Base-by-base conservation (phyloP, 2,113 vertebrate species). In the Sorex fumeus region DNA sequence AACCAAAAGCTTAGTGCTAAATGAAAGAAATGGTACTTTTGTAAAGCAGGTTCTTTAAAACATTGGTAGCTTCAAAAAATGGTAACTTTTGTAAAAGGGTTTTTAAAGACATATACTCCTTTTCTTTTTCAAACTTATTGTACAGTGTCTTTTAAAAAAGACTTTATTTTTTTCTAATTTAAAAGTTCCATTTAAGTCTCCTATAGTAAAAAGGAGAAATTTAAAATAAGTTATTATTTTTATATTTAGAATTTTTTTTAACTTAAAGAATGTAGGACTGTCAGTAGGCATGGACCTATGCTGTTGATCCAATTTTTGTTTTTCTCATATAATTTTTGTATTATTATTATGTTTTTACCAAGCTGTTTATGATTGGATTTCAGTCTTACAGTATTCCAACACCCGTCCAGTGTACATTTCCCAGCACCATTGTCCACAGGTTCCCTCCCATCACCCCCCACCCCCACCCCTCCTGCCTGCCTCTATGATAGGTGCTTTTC, bases 1-100 rank as follows among this genome's bases (percentile, higher is more conserved):
- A 3, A 87, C 72, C 69, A 79, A 93, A 90, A 74, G 93, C 84
- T 95, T 43, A 71, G 50, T 83, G 79, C 88, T 80, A 92, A 88
- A 83, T 71, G 83, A 90, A 28, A 7, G 8, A 84, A 95, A 32
- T 34, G 1, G 30, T 93, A n/a, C 70, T 43, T 53, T 53, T 53
- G 53, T 19, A 53, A 53, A 53, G 53, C 13, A 53, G 11, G 53
- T 53, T 53, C 18, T 40, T 40, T 40, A 4, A 40, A 40, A 40
- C 40, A 40, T 40, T 40, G 40, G 40, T 4, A 40, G 40, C 40
- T 40, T 40, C 40, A 40, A 40, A 40, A 40, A 40, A 40, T 40
- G 40, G 40, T 40, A 40, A 7, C 40, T 40, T 40, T 40, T 7
- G 3, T 40, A 40, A 93, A 87, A 76, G 60, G 76, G 90, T 69